phyloP scores from a whole-genome alignment of 2,113 vertebrate genomes.

The Miniopterus natalensis region DNA sequence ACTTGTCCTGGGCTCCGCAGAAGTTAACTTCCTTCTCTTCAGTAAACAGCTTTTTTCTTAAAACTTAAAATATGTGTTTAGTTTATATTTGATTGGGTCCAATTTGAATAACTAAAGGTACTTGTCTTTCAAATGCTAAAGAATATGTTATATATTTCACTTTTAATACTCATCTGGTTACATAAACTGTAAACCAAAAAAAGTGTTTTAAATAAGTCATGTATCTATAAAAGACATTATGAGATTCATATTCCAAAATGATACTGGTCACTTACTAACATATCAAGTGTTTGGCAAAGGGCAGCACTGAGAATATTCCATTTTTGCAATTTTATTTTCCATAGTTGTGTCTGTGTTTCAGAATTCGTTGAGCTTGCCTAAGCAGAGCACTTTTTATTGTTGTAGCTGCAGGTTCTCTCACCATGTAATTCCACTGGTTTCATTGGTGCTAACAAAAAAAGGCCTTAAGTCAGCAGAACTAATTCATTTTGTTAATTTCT shows the following conservation, averaged over 20 bases:
- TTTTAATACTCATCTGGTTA: background rate
- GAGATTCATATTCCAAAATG: background rate
- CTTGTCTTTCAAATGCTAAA: background rate
- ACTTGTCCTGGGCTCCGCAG: background rate
- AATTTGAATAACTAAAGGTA: constrained; percentile 17
- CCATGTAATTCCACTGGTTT: background rate
- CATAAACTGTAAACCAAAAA: background rate
- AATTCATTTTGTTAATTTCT: background rate
- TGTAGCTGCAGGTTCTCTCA: background rate
- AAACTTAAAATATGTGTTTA: background rate
- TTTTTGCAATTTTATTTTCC: background rate
- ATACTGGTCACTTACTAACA: background rate
- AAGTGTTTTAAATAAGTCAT: background rate
- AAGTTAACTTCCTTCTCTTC: background rate
- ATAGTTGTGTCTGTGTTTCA: background rate
- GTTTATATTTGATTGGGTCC: background rate
- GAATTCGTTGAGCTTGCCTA: background rate
- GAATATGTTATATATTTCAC: background rate
- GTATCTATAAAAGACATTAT: background rate
- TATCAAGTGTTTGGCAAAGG: background rate
- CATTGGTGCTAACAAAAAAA: background rate
- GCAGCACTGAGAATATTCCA: background rate
- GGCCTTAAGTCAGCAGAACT: constrained; percentile 48
- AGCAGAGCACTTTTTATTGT: background rate
- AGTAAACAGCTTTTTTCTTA: background rate